Evolutionary conservation across 1,140 invertebrate genomes (phyloP).

Genomic region (Bilobella aurantiaca): DNA sequence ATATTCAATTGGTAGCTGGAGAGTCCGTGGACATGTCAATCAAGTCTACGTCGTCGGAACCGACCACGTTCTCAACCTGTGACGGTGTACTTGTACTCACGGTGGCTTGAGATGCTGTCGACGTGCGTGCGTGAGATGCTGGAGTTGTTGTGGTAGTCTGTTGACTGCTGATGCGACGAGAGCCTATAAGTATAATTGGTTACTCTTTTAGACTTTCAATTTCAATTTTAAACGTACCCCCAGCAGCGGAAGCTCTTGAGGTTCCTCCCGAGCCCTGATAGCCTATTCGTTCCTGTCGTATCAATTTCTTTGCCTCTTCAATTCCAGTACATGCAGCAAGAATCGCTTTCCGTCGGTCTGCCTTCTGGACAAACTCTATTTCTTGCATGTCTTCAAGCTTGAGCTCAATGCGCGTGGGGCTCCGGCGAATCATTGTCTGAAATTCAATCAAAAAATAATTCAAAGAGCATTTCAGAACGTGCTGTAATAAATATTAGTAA

Average conservation of each 20-base stretch:
- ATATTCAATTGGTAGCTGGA: too few species aligned
- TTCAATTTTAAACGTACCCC: neutral
- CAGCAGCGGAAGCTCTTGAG: neutral
- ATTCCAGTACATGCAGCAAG: constrained; percentile 2
- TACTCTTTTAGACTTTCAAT: too few species aligned
- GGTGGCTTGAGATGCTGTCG: too few species aligned
- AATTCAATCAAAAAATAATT: neutral
- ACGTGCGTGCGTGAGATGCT: too few species aligned
- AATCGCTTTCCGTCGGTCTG: constrained; percentile 32
- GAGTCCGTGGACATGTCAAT: too few species aligned
- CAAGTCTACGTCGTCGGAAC: too few species aligned
- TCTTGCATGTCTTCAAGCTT: constrained; percentile 65
- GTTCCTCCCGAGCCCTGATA: neutral
- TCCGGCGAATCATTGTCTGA: constrained; percentile 64
- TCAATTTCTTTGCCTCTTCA: constrained; percentile 22
- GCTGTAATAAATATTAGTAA: too few species aligned
- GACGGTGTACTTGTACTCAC: too few species aligned
- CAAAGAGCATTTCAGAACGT: neutral
- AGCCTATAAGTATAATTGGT: too few species aligned
- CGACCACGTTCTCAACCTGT: too few species aligned
- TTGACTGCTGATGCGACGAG: too few species aligned
- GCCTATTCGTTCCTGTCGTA: constrained; percentile 27
- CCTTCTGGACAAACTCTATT: constrained; percentile 46
- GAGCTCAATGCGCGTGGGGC: constrained; percentile 61
- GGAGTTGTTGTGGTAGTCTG: too few species aligned